These are phyloP conservation scores for Branchinecta lynchi DNA, from an alignment of 1,140 invertebrate species.

Conservation along the genomic window DNA sequence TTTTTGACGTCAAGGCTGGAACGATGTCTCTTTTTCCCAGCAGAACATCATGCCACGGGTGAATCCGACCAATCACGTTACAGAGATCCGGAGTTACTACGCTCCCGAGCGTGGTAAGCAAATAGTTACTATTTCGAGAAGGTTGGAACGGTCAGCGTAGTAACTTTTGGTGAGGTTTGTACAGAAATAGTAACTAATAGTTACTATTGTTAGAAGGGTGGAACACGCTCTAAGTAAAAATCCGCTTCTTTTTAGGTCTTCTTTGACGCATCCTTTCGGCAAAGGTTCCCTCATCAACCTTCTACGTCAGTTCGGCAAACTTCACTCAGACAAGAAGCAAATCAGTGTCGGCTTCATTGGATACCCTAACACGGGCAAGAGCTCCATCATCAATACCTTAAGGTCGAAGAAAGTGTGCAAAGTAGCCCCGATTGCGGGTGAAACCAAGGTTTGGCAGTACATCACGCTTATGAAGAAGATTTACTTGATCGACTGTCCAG, in stretches of 20 bases:
- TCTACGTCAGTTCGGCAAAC: constrained; percentile 86
- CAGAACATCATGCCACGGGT: too few relatives aligned
- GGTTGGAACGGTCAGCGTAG: too few relatives aligned
- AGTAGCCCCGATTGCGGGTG: constrained; percentile 95
- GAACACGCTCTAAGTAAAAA: too few relatives aligned
- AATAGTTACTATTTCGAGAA: too few relatives aligned
- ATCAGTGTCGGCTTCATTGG: constrained; percentile 98
- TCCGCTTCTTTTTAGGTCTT: constrained; percentile 49
- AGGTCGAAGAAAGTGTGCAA: constrained; percentile 92
- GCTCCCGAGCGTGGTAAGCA: too few relatives aligned
- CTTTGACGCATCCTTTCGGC: constrained; percentile 92
- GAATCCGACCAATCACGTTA: too few relatives aligned
- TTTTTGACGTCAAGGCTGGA: too few relatives aligned
- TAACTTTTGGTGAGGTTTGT: too few relatives aligned
- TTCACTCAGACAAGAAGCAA: constrained; percentile 90
- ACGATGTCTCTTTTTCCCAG: too few relatives aligned
- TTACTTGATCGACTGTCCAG: constrained; percentile 97
- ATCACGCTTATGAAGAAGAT: constrained; percentile 95
- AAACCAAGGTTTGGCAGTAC: constrained; percentile 99
- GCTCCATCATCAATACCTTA: constrained; percentile 93
- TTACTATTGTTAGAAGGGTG: too few relatives aligned
- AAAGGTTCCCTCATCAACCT: constrained; percentile 96
- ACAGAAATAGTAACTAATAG: too few relatives aligned
- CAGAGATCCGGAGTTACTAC: too few relatives aligned
- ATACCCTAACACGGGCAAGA: constrained; percentile 98